A percentile compares a stretch with the other conserved stretches of the same genome.
Evolutionary conservation across 2,797 vertebrate species (phyloP).

Genomic region (Gobio occitaniae): DNA sequence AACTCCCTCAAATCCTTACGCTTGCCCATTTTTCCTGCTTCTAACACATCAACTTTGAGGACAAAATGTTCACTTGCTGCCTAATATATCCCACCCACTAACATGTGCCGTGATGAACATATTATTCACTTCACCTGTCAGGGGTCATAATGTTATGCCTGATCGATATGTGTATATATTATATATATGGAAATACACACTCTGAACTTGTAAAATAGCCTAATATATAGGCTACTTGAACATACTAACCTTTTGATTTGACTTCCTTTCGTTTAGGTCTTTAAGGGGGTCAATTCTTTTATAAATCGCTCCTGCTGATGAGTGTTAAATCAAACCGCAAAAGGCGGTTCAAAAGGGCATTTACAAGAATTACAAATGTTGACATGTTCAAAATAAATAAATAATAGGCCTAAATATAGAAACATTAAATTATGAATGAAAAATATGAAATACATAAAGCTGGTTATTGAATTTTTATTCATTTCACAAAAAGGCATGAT

Average conservation of each 20-base stretch:
- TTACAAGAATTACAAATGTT: background rate
- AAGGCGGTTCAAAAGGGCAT: background rate
- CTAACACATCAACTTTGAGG: too few species aligned
- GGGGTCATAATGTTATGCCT: too few species aligned
- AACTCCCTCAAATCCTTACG: too few species aligned
- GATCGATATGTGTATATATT: too few species aligned
- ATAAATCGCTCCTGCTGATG: background rate
- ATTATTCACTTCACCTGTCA: too few species aligned
- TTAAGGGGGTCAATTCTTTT: background rate
- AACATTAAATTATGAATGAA: background rate
- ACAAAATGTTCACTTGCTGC: too few species aligned
- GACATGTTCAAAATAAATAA: background rate
- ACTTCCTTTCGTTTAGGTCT: background rate
- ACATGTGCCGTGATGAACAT: too few species aligned
- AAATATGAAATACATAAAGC: background rate
- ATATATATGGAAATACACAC: background rate
- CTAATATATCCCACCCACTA: too few species aligned
- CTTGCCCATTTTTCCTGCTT: too few species aligned
- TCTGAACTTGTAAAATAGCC: background rate
- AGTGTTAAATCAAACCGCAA: background rate
- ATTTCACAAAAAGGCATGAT: background rate
- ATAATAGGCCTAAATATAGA: background rate
- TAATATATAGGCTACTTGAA: background rate
- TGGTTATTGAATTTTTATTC: conserved; percentile 18
- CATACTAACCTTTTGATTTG: background rate